Base-by-base conservation (phyloP, 2,888 invertebrate genomes). In the Apamea crenata region DNA sequence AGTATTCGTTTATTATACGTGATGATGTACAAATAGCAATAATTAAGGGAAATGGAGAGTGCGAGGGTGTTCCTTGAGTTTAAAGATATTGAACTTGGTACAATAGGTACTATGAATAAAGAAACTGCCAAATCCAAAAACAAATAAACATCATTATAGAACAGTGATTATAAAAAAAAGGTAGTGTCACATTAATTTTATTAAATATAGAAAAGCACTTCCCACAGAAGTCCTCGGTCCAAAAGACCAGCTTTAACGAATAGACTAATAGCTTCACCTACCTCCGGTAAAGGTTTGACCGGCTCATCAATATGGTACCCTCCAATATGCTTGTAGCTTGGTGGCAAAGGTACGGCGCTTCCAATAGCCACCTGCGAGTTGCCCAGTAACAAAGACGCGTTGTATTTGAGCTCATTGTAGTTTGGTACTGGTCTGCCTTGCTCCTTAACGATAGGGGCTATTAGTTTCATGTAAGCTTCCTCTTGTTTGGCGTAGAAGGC, bases 291-390 rank as follows among this genome's bases (percentile, higher is more conserved):
- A 8, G 91, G 90, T 66, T 88, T 85, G 12, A 87, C 77, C 1
- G 86, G 80, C 0, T 86, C 81, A 50, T 89, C 84, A 53, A 93
- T 91, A 75, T 93, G 93, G 67, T 88, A 93, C 7, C 92, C 92
- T n/a, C 89, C 91, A 36, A 92, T 85, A 66, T 85, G 79, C 29
- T 87, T 88, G 32, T 87, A 89, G 61, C 81, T 90, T 47, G 87
- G 90, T 1, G 91, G 91, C 29, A 90, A 50, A 29, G 80, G 78
- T 5, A 82, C 21, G n/a, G 89, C 53, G 6, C 81, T 74, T 21
- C 87, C 88, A 10, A 88, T 61, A n/a, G 82, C 85, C 7, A 84
- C 76, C 25, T 90, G 87, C 0, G 85, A 72, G 10, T 88, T 91
- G 0, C 86, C 88, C 12, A 91, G 59, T 12, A 89, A 47, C 16